Conservation (phyloP, 2,113 vertebrate species). For the crab-eating macaque (Macaca fascicularis) region DNA sequence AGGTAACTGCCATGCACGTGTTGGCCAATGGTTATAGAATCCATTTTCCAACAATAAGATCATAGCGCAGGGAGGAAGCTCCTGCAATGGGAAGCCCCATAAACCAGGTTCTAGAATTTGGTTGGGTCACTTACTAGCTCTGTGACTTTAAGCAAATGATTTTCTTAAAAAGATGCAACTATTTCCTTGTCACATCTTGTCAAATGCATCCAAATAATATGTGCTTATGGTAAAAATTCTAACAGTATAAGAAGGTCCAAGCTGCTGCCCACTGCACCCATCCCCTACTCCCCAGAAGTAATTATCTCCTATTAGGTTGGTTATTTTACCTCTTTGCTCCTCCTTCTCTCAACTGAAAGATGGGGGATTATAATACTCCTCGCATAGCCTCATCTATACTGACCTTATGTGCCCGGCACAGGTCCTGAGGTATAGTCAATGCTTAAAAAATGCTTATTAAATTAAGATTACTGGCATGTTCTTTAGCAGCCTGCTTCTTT, state of each 20-base stretch:
- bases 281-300: background rate
- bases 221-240: background rate
- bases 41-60: background rate
- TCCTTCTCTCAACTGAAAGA: background rate
- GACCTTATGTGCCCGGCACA: background rate
- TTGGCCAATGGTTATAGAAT: background rate
- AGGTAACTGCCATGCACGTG: background rate
- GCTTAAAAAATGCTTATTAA: background rate
- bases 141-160: background rate
- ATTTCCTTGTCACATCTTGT: background rate
- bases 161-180: background rate
- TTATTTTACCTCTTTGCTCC: background rate
- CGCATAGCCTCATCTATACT: background rate
- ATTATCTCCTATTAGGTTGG: no score
- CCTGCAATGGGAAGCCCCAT: accelerated
- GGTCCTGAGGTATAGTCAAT: background rate
- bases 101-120: background rate
- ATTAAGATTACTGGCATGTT: background rate
- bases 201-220: background rate
- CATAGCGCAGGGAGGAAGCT: no score
- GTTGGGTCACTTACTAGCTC: background rate
- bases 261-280: background rate
- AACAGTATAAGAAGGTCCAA: background rate
- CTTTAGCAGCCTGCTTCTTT: slow-evolving; percentile 9
- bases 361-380: background rate